Conservation (phyloP, 2,888 invertebrate genomes). For the Drosophila borealis region DNA sequence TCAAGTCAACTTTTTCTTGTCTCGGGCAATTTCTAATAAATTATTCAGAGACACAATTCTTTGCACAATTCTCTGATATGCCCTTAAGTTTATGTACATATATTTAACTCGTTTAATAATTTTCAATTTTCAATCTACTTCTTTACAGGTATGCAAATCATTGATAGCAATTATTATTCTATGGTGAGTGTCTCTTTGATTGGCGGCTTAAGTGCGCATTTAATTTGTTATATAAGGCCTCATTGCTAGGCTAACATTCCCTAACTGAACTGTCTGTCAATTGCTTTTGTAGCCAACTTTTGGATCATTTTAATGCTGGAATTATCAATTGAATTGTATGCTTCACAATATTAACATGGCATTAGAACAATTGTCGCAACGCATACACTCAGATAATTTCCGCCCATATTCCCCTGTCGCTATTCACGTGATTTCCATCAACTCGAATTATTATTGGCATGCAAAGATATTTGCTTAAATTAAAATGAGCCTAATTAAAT, state of each 20-base stretch:
- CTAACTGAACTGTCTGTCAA: conserved; percentile 23
- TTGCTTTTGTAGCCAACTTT: conserved; percentile 34
- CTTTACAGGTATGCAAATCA: conserved; percentile 68
- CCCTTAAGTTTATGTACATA: conserved; percentile 20
- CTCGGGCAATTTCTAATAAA: not conserved
- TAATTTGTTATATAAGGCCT: conserved; percentile 47
- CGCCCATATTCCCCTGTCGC: conserved; percentile 6
- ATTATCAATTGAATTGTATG: conserved; percentile 32
- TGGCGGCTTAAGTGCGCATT: conserved; percentile 52
- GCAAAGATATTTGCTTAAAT: conserved; percentile 11
- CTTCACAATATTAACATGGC: conserved; percentile 16
- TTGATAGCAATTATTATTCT: conserved; percentile 52
- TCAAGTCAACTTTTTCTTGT: not conserved
- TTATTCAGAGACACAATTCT: too few relatives aligned
- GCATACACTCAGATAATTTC: conserved; percentile 13
- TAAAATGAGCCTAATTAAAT: conserved; percentile 9
- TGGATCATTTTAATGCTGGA: conserved; percentile 30
- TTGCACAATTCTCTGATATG: not conserved
- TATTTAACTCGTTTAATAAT: conserved; percentile 20
- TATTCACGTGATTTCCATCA: conserved; percentile 30
- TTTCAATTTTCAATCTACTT: conserved; percentile 20
- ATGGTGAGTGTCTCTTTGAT: conserved; percentile 61
- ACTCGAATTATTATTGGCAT: conserved; percentile 32
- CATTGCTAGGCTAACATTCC: conserved; percentile 28
- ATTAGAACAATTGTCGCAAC: conserved; percentile 11